These are phyloP conservation scores for Chionomys nivalis DNA, from an alignment of 2,113 vertebrate genomes.

Conservation along the genomic window DNA sequence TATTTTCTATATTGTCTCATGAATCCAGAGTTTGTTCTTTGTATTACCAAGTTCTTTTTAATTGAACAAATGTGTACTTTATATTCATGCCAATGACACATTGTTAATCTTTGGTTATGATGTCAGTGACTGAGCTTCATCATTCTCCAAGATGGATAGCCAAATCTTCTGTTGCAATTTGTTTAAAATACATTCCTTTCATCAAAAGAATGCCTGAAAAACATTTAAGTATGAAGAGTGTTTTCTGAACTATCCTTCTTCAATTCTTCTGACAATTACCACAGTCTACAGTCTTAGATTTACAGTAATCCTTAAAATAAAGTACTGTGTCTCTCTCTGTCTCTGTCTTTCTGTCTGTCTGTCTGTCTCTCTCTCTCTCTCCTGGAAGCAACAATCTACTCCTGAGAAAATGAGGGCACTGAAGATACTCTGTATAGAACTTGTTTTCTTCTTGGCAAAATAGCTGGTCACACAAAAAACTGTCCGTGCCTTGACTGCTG, in stretches of 20 bases:
- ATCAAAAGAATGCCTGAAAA: neutral
- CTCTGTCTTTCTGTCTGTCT: no score
- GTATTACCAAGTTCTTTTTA: neutral
- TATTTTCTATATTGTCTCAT: neutral
- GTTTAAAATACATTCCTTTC: conserved; percentile 13
- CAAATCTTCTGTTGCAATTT: neutral
- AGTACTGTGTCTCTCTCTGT: neutral
- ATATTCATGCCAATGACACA: neutral
- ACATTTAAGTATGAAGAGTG: neutral
- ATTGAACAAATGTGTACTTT: neutral
- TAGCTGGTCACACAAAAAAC: no score
- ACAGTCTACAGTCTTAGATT: neutral
- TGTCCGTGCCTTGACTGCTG: no score
- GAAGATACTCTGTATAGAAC: no score
- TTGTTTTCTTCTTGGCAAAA: no score
- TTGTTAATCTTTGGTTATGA: neutral
- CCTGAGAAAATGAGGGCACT: no score
- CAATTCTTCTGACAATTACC: neutral
- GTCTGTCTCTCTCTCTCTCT: no score
- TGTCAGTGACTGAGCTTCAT: neutral
- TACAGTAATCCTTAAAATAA: conserved; percentile 2
- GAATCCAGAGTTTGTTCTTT: neutral
- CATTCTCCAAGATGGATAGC: neutral
- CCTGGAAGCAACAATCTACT: no score
- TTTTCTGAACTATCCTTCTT: neutral